Base-by-base conservation (phyloP, 2,888 invertebrate genomes). In the Cyrtodaria siliqua region DNA sequence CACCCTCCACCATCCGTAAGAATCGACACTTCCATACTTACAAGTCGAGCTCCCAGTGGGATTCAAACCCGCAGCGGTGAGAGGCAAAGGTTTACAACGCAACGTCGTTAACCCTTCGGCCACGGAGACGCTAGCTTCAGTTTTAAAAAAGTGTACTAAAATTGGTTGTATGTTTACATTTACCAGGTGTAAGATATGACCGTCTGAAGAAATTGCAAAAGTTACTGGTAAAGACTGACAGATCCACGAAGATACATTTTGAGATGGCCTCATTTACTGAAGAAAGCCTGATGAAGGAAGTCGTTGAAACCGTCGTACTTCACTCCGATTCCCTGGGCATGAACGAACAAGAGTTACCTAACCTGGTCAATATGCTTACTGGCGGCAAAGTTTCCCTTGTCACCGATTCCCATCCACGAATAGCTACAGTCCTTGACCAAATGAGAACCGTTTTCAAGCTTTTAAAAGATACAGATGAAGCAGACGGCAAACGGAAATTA, bases 181-280 rank as follows among this genome's bases (percentile, higher is more conserved):
- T n/a, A n/a, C n/a, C n/a, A 95, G 96, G 95, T 87, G 94, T 95
- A 81, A 94, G 96, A 83, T 94, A 94, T 81, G 94, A 94, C 78
- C 94, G 96, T 84, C 92, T 97, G 61, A 91, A 94, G 27, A 95
- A 95, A 91, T 95, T 97, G 1, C 95, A 95, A 83, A 92, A 95
- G 75, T 95, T 96, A 93, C 95, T 97, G 92, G 93, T 94, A 62
- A 93, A 94, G 12, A 95, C 95, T 82, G 94, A 95, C 0, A 68
- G 88, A 14, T 92, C 94, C 9, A 96, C 96, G 2, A 87, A 86
- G 81, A 94, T 96, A 53, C 97, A 97, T 91, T 97, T 97, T 91
- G 97, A 97, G 92, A 96, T 97, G 96, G 97, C 97, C 3, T 97
- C 97, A 57, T 97, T 96, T 87, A 95, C 96, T 0, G 97, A 97